Percentiles rank a stretch among this genome's conserved stretches.
Conservation (phyloP, 2,797 vertebrate species). For the Eidolon dupreanum region DNA sequence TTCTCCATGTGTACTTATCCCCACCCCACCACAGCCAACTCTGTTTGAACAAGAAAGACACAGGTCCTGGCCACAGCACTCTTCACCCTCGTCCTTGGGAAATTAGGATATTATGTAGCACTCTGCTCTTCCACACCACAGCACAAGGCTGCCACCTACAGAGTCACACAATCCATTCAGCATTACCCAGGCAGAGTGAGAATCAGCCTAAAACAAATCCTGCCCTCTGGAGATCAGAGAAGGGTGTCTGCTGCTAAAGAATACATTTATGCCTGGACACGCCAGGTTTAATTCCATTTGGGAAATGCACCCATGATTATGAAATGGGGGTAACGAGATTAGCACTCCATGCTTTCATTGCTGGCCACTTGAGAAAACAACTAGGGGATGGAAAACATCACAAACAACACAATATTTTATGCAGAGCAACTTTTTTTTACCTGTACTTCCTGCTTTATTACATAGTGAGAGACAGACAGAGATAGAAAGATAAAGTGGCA, state of each 20-base stretch:
- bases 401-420: not conserved
- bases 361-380: not conserved
- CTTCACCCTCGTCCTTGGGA: not conserved
- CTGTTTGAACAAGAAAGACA: not conserved
- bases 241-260: not conserved
- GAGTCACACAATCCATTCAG: not conserved
- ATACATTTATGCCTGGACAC: not conserved
- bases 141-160: slow-evolving; percentile 53
- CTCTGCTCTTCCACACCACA: not conserved
- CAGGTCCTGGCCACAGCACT: not conserved
- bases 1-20: not conserved
- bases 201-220: not conserved
- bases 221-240: not conserved
- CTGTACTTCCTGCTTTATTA: not conserved
- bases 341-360: not conserved
- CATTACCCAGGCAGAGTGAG: not conserved
- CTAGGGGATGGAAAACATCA: not conserved
- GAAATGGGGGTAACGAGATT: not conserved
- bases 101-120: not conserved
- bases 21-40: not conserved
- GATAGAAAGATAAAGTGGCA: not conserved
- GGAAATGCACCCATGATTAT: not conserved
- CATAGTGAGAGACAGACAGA: not conserved
- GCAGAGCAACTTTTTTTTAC: not conserved
- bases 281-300: not conserved